These are phyloP conservation scores for Fregata magnificens DNA, from an alignment of 2,113 vertebrate genomes.

Conservation along the genomic window DNA sequence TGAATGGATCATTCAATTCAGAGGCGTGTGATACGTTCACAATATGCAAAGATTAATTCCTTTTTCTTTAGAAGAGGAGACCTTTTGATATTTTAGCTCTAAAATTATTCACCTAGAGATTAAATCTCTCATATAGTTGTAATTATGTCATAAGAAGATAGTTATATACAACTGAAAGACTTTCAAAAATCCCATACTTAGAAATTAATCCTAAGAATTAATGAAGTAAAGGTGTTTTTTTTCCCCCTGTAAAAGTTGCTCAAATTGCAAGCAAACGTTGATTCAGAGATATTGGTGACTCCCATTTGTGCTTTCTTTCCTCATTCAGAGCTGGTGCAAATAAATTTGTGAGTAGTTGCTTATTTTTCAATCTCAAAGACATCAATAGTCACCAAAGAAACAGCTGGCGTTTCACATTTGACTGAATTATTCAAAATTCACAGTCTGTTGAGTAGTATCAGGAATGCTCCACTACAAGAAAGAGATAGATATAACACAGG, in stretches of 20 bases:
- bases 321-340: not conserved
- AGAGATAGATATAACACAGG: constrained; percentile 1
- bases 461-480: not conserved
- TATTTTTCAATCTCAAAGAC: constrained; percentile 12
- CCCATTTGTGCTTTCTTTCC: not conserved
- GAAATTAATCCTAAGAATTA: not conserved
- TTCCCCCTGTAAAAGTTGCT: not conserved
- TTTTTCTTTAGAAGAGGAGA: not conserved
- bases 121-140: not conserved
- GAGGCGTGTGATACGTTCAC: not conserved
- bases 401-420: constrained; percentile 16
- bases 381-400: not conserved
- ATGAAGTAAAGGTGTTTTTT: not conserved
- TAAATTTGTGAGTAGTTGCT: not conserved
- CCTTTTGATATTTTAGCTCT: not conserved
- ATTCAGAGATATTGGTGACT: not conserved
- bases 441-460: not conserved
- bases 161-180: not conserved
- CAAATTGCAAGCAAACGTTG: not conserved
- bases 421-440: constrained; percentile 47
- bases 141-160: not conserved
- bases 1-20: not conserved
- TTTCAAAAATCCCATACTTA: not conserved
- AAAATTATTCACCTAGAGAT: not conserved
- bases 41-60: not conserved